These are phyloP conservation scores for Hedya salicella DNA, from an alignment of 2,888 invertebrate genomes.

Conservation along the genomic window DNA sequence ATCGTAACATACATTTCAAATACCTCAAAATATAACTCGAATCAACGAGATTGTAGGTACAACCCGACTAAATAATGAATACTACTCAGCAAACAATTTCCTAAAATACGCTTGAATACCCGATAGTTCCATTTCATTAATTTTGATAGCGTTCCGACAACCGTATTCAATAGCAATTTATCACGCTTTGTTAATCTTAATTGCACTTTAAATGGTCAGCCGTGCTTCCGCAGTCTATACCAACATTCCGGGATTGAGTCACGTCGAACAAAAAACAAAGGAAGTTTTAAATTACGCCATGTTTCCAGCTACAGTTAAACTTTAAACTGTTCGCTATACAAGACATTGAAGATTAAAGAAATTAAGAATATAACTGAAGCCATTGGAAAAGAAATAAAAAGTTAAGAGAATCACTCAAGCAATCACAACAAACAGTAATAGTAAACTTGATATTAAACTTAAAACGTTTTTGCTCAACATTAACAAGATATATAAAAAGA, in stretches of 20 bases:
- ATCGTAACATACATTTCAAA: no score
- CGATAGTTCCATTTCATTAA: conserved; percentile 12
- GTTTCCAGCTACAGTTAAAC: not conserved
- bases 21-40: no score
- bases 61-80: no score
- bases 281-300: no score
- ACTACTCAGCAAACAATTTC: not conserved
- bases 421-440: no score
- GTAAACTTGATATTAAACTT: no score
- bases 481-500: no score
- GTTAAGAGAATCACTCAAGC: no score
- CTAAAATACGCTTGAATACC: not conserved
- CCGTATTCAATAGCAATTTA: conserved; percentile 29
- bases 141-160: not conserved
- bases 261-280: not conserved
- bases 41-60: no score
- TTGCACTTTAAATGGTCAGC: conserved; percentile 10
- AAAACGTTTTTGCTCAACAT: no score
- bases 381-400: no score
- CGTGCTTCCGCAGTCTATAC: conserved; percentile 2
- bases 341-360: not conserved
- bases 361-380: no score
- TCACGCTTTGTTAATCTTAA: conserved; percentile 32
- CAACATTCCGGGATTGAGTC: not conserved
- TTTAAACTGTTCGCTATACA: not conserved